These are phyloP conservation scores for Neomorphus geoffroyi DNA, from an alignment of 2,797 vertebrate genomes.

Conservation along the genomic window DNA sequence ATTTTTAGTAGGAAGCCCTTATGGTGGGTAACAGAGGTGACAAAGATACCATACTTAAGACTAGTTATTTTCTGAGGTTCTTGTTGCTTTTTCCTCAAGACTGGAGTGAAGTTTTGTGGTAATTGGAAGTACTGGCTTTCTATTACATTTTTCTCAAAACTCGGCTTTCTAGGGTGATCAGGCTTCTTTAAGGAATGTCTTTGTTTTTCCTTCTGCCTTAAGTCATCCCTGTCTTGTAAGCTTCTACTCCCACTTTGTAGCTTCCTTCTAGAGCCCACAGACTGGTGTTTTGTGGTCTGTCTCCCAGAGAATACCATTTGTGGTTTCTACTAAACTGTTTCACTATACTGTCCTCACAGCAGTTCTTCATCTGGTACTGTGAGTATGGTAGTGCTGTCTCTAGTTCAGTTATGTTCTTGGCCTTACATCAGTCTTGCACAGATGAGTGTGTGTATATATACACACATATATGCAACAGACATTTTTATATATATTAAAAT, in stretches of 20 bases:
- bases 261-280: not conserved
- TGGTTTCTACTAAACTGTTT: not conserved
- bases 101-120: not conserved
- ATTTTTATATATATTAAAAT: not conserved
- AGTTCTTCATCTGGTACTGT: not conserved
- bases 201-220: not conserved
- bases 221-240: not conserved
- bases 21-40: not conserved
- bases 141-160: not conserved
- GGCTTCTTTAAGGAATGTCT: not conserved
- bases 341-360: not conserved
- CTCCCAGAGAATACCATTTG: not conserved
- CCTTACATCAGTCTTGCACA: not conserved
- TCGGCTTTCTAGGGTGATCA: not conserved
- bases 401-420: not conserved
- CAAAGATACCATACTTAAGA: not conserved
- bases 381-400: not conserved
- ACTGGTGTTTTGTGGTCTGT: not conserved
- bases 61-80: not conserved
- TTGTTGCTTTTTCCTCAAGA: not conserved
- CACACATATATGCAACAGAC: not conserved
- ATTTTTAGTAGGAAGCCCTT: not conserved
- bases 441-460: not conserved
- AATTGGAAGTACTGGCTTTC: not conserved
- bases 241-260: not conserved